Conservation (phyloP, 2,888 invertebrate species). For the Halictus ligatus region DNA sequence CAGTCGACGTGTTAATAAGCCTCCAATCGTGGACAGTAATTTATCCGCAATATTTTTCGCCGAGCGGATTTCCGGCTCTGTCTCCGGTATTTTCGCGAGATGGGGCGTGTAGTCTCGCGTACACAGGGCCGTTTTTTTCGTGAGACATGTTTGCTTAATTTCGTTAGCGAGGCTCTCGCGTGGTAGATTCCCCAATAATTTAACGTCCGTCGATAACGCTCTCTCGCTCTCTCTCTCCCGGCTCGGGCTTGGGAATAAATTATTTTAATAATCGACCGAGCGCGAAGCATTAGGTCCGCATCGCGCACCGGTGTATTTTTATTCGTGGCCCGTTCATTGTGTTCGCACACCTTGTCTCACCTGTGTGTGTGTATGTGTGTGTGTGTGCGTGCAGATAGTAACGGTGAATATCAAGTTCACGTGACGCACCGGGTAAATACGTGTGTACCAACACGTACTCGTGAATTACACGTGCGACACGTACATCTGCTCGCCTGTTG, state of each 20-base stretch:
- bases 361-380: conserved; percentile 26
- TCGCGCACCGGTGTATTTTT: conserved; percentile 37
- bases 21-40: neutral
- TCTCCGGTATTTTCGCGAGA: neutral
- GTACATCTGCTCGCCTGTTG: conserved; percentile 74
- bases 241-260: conserved; percentile 41
- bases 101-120: neutral
- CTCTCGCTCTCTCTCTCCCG: neutral
- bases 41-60: neutral
- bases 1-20: neutral
- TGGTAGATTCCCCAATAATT: conserved; percentile 33
- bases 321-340: conserved; percentile 29
- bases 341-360: conserved; percentile 6
- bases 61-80: neutral
- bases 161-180: conserved; percentile 23
- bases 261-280: conserved; percentile 51
- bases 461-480: conserved; percentile 72
- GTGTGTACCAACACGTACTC: conserved; percentile 53
- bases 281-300: conserved; percentile 11
- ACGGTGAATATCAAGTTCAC: conserved; percentile 68
- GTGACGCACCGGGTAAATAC: conserved; percentile 67
- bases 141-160: conserved; percentile 15
- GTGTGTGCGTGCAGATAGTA: conserved; percentile 54
- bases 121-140: neutral
- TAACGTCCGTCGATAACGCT: conserved; percentile 42